phyloP scores from a whole-genome alignment of 2,113 vertebrate genomes.

The Tachycineta bicolor region DNA sequence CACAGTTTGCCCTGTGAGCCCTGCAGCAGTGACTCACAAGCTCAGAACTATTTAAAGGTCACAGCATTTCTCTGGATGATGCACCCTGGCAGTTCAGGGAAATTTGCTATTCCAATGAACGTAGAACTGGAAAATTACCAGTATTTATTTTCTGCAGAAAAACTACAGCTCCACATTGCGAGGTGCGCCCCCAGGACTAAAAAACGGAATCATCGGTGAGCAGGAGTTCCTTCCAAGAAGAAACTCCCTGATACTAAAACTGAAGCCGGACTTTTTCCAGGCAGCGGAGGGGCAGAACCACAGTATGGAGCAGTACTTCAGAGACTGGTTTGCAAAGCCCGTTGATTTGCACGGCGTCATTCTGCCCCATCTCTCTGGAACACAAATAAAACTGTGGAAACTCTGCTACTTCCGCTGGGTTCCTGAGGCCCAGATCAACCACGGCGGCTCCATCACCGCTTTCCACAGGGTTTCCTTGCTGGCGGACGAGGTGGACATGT shows the following conservation, averaged over 20 bases:
- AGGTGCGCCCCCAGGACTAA: slow-evolving; percentile 76
- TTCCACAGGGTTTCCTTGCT: slow-evolving; percentile 88
- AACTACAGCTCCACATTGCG: slow-evolving; percentile 88
- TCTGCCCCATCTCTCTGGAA: slow-evolving; percentile 82
- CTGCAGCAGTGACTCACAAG: not conserved
- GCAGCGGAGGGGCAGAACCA: slow-evolving; percentile 63
- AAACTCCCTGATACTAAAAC: slow-evolving; percentile 83
- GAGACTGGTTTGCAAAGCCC: slow-evolving; percentile 86
- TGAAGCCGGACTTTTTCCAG: slow-evolving; percentile 77
- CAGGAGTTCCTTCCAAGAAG: slow-evolving; percentile 80
- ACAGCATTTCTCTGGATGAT: not conserved
- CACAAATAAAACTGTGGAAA: slow-evolving; percentile 91
- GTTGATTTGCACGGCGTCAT: slow-evolving; percentile 84
- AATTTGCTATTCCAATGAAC: not conserved
- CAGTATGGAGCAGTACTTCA: slow-evolving; percentile 83
- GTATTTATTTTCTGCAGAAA: slow-evolving; percentile 76
- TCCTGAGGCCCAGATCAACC: slow-evolving; percentile 88
- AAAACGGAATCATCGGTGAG: slow-evolving; percentile 81
- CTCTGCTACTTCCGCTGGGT: slow-evolving; percentile 97
- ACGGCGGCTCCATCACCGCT: slow-evolving; percentile 83
- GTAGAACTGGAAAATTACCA: not conserved
- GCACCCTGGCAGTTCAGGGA: not conserved
- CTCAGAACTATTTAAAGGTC: not conserved
- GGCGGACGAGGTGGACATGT: slow-evolving; percentile 87
- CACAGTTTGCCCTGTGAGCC: not conserved